Conservation (phyloP, 2,797 vertebrate genomes). For the Pogoniulus pusillus region DNA sequence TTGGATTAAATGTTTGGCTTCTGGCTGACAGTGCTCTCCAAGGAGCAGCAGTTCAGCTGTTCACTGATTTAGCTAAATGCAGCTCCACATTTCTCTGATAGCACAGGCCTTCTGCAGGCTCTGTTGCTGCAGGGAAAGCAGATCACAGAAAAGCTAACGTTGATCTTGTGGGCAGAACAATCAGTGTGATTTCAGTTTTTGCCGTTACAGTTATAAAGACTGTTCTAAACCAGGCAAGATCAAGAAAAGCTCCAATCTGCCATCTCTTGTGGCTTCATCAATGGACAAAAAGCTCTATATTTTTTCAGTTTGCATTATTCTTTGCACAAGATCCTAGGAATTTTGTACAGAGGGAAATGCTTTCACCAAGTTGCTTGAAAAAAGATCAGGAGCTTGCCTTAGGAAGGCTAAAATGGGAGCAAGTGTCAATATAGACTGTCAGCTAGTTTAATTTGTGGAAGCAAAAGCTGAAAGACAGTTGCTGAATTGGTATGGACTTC, state of each 20-base stretch:
- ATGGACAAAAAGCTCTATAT: not conserved
- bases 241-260: not conserved
- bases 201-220: not conserved
- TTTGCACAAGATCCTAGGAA: not conserved
- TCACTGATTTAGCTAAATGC: accelerated
- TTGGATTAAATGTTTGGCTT: not conserved
- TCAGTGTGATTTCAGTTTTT: not conserved
- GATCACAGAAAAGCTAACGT: not conserved
- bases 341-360: not conserved
- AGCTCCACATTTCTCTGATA: not conserved
- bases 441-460: not conserved
- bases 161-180: not conserved
- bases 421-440: not conserved
- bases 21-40: not conserved
- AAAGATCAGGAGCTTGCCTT: not conserved
- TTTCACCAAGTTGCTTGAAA: not conserved
- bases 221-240: not conserved
- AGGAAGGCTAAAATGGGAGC: not conserved
- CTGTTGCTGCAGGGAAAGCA: no score
- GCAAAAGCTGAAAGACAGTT: not conserved
- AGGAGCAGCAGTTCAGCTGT: not conserved
- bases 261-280: not conserved
- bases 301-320: not conserved
- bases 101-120: not conserved
- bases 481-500: not conserved